Evolutionary conservation across 64 coral and sea anemone species (phyloP), one percentile per base, ranked within the genome.

Genomic region (Pachyseris speciosa): DNA sequence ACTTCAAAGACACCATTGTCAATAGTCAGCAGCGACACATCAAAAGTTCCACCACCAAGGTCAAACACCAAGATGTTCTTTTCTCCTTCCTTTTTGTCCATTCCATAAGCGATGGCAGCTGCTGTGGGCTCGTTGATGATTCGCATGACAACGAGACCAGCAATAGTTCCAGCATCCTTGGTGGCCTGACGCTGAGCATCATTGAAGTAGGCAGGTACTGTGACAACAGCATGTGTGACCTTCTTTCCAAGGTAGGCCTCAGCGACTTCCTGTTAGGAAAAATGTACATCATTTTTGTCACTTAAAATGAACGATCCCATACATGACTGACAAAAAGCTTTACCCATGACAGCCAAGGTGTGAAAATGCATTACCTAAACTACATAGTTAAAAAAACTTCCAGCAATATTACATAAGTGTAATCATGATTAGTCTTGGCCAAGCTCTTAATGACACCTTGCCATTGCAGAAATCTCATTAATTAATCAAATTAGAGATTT

Each of bases 1-100:
- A 98, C 96, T 61, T 98, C 96, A 75, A 98, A 98, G 16, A 98
- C 93, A 67, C 96, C 96, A 95, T 98, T 98, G 77, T 98, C 96
- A 83, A 98, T 98, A 11, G 96, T 98, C 64, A 98, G 75, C 12
- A 98, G 79, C 36, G 96, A 98, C 26, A 98, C 96, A 81, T 98
- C 96, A 76, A 98, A 98, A 31, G 96, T 98, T 86, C 96, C 96
- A 90, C 96, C 96, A 87, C 96, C 96, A 64, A 98, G 86, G 33
- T 98, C 96, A 86, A 98, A 98, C 25, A 98, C 93, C 63, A 98
- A 81, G 65, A 98, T 95, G n/a, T 98, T 98, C 73, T 95, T 95
- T 49, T 98, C 96, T 80, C 96, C 96, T 68, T 98, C 96, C 37
- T 98, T 98, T 72, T 98, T 98, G 45, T 98, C 96, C 93, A 98